Evolutionary conservation across 2,888 invertebrate species (phyloP).

Genomic region (Scaptodrosophila latifasciaeformis): DNA sequence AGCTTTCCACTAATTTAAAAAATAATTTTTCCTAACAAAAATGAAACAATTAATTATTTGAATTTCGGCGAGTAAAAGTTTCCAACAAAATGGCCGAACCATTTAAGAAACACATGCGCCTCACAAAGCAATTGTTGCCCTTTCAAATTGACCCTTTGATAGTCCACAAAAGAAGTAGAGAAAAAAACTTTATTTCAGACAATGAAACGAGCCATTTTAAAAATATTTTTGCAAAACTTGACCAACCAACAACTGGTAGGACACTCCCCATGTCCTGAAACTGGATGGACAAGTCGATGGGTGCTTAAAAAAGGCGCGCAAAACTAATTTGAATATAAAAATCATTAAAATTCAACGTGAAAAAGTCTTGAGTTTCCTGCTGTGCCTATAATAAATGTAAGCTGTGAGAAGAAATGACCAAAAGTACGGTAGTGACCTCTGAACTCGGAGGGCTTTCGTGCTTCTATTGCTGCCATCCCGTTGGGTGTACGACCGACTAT

Average conservation of each 20-base stretch:
- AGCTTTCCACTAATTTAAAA: too few relatives aligned
- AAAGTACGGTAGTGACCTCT: conserved; percentile 73
- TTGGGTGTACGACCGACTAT: conserved; percentile 28
- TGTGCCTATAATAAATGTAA: conserved; percentile 32
- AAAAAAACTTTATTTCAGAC: too few relatives aligned
- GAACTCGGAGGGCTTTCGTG: conserved; percentile 54
- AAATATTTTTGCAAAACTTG: conserved; percentile 45
- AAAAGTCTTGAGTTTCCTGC: conserved; percentile 65
- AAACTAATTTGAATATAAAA: conserved; percentile 67
- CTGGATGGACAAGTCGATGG: conserved; percentile 36
- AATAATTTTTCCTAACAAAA: neutral
- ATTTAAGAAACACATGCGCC: conserved; percentile 49
- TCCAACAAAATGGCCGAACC: conserved; percentile 6
- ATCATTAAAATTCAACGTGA: conserved; percentile 69
- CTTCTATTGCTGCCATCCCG: conserved; percentile 29
- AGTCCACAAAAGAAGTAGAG: conserved; percentile 11
- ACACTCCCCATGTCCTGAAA: conserved; percentile 45
- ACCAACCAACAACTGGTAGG: conserved; percentile 36
- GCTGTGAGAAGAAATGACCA: conserved; percentile 70
- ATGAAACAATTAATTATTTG: neutral
- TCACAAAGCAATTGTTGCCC: conserved; percentile 39
- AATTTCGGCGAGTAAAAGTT: too few relatives aligned
- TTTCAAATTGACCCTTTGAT: conserved; percentile 45
- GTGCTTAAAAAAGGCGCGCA: conserved; percentile 41
- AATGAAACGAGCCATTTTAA: conserved; percentile 51